Base-by-base conservation (phyloP, 2,113 vertebrate genomes). In the Callithrix jacchus region DNA sequence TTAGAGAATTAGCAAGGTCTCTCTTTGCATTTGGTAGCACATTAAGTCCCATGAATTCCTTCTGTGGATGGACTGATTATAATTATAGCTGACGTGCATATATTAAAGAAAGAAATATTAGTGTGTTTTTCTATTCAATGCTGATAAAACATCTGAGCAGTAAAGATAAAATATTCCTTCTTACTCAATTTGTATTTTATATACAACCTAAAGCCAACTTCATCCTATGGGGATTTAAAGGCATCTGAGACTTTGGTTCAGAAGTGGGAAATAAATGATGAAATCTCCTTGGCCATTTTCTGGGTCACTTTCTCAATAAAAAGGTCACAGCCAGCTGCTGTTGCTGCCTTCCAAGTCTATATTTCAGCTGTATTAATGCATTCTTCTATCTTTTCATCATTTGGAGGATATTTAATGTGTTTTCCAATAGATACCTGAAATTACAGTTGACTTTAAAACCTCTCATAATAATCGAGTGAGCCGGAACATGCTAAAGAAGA, bases 281-380 rank as follows among this genome's bases (percentile, higher is more conserved):
- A 91, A 91, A 96, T 97, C 87, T 97, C 79, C 73, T 74, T 1
- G 11, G 80, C 30, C 79, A 96, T 96, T 97, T 96, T 96, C 89
- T 96, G 97, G 83, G 42, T 91, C 94, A 96, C 83, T 95, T 84
- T 97, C 86, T 96, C 86, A 97, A 96, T 96, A 92, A 87, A 96
- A 97, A 92, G 74, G 89, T 95, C 95, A 96, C 3, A 89, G 56
- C 2, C 7, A 71, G 68, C 30, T 89, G 37, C 21, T 93, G 52
- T 54, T 93, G 35, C 32, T 96, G 42, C 42, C 40, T 81, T 89
- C 79, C 47, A 52, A 88, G 73, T 42, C 74, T 40, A 58, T 95
- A 85, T 93, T 89, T 94, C 80, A 89, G 49, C 64, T 84, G 66
- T 54, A 94, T 86, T 56, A 73, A 84, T 49, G 25, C 27, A 95